These are phyloP conservation scores for Phania funesta DNA, from an alignment of 2,888 invertebrate genomes.

Conservation along the genomic window DNA sequence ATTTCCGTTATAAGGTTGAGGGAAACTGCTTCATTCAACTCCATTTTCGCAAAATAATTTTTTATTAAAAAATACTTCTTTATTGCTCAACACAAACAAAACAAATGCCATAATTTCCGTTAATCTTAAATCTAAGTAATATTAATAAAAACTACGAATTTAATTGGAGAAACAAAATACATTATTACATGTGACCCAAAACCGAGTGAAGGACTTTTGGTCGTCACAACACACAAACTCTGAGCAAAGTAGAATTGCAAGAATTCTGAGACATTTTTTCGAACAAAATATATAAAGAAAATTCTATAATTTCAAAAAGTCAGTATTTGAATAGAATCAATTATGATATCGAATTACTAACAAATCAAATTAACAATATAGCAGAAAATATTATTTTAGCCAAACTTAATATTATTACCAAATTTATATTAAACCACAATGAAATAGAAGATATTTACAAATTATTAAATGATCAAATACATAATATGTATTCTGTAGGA, in stretches of 20 bases:
- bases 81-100: too few species aligned
- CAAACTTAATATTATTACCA: conserved; percentile 62
- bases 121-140: too few species aligned
- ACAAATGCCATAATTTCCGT: too few species aligned
- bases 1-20: too few species aligned
- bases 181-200: too few species aligned
- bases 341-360: conserved; percentile 49
- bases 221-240: conserved; percentile 31
- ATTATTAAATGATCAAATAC: conserved; percentile 39
- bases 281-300: conserved; percentile 24
- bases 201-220: too few species aligned
- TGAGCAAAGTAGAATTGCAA: conserved; percentile 27
- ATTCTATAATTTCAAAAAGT: conserved; percentile 1
- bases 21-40: too few species aligned
- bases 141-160: too few species aligned
- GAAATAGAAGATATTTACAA: conserved; percentile 4
- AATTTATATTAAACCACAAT: conserved; percentile 49
- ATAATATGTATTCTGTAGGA: conserved; percentile 51
- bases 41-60: too few species aligned
- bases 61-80: too few species aligned
- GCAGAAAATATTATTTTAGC: conserved; percentile 56
- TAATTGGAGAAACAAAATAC: too few species aligned
- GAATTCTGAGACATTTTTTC: conserved; percentile 13
- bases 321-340: conserved; percentile 34
- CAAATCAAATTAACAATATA: conserved; percentile 45